Percentiles rank a stretch among this genome's conserved stretches.
These are phyloP conservation scores for Thrips palmi DNA, from an alignment of 1,140 invertebrate genomes.

Conservation along the genomic window DNA sequence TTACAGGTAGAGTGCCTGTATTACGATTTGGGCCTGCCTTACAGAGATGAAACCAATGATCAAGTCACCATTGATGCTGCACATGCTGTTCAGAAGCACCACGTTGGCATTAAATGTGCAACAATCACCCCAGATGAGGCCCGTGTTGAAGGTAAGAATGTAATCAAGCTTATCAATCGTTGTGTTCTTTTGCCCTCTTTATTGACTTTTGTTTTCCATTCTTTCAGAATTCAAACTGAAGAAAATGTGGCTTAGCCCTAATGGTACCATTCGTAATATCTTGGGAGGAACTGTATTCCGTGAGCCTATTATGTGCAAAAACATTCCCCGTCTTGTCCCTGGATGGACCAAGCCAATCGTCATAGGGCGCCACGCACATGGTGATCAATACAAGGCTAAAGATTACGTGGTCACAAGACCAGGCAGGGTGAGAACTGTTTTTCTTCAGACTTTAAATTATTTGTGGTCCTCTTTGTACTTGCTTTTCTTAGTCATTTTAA, in stretches of 20 bases:
- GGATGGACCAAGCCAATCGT: conserved; percentile 67
- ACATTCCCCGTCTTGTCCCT: conserved; percentile 69
- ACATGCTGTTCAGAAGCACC: conserved; percentile 70
- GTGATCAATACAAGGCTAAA: conserved; percentile 80
- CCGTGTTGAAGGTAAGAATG: conserved; percentile 53
- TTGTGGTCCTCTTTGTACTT: neutral
- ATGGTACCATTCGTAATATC: conserved; percentile 83
- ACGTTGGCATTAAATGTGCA: conserved; percentile 84
- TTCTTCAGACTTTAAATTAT: neutral
- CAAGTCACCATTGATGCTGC: conserved; percentile 77
- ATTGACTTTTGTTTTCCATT: conserved; percentile 6
- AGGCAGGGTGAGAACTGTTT: conserved; percentile 32
- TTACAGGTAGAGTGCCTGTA: conserved; percentile 54
- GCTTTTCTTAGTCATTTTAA: neutral
- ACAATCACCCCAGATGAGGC: conserved; percentile 82
- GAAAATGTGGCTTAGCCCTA: conserved; percentile 84
- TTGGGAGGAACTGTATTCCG: conserved; percentile 79
- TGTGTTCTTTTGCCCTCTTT: conserved; percentile 4
- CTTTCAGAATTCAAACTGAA: conserved; percentile 73
- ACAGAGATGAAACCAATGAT: conserved; percentile 72
- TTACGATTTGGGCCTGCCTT: conserved; percentile 66
- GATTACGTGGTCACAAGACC: conserved; percentile 56
- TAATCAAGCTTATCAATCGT: neutral
- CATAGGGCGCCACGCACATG: conserved; percentile 77
- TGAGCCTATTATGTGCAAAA: conserved; percentile 77